Percentiles rank a stretch among this genome's conserved stretches.
Evolutionary conservation across 1,140 invertebrate genomes (phyloP).

Genomic region (Zaprionus davidi): DNA sequence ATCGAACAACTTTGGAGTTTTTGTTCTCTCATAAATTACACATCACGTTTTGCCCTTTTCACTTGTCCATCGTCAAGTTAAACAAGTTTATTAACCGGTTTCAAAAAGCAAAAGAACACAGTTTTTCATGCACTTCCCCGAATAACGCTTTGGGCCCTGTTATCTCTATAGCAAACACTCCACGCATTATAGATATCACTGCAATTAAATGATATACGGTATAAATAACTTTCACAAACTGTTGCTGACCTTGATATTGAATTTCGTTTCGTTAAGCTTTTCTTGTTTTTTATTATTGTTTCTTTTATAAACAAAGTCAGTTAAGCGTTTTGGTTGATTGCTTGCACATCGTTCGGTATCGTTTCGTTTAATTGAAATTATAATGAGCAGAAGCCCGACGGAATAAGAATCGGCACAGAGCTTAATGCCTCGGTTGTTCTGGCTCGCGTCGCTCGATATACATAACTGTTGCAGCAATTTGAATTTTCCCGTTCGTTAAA

Average conservation of each 20-base stretch:
- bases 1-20: conserved; percentile 9
- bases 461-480: conserved; percentile 60
- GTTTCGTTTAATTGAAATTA: conserved; percentile 21
- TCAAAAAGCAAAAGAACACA: not conserved
- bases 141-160: not conserved
- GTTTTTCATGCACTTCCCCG: conserved; percentile 9
- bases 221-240: conserved; percentile 19
- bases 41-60: conserved; percentile 31
- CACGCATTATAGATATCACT: conserved; percentile 6
- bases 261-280: conserved; percentile 31
- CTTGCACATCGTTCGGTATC: conserved; percentile 32
- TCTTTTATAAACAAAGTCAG: conserved; percentile 43
- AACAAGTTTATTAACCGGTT: conserved; percentile 57
- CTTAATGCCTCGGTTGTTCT: conserved; percentile 14
- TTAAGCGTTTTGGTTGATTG: conserved; percentile 64
- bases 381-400: conserved; percentile 22
- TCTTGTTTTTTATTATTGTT: conserved; percentile 6
- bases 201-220: not conserved
- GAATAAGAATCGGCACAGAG: conserved; percentile 4
- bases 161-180: conserved; percentile 16
- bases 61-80: conserved; percentile 58
- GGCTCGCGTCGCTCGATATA: conserved; percentile 48
- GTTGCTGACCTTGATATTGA: conserved; percentile 66
- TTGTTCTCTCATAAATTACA: conserved; percentile 36
- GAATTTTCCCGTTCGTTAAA: conserved; percentile 44